These are phyloP conservation scores for Urocyon cinereoargenteus DNA, from an alignment of 2,797 vertebrate genomes.

Conservation along the genomic window DNA sequence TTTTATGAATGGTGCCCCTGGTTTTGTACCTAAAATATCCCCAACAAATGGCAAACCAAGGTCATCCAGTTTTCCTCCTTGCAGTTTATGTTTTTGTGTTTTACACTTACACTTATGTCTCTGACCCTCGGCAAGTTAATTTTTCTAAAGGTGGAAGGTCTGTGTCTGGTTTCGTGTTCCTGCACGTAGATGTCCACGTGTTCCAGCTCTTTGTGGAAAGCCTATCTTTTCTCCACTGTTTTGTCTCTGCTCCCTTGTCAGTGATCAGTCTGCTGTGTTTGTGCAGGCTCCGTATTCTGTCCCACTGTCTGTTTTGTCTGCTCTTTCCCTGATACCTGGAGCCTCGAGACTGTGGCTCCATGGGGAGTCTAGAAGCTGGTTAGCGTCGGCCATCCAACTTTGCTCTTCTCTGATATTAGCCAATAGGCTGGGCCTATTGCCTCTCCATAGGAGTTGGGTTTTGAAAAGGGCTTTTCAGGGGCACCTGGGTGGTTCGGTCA, in stretches of 20 bases:
- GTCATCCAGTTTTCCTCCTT: neutral
- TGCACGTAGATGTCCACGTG: too few species aligned
- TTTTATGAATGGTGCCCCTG: neutral
- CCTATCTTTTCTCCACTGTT: neutral
- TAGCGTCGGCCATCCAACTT: neutral
- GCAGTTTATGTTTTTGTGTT: neutral
- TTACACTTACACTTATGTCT: neutral
- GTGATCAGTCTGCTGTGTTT: neutral
- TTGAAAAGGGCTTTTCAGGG: neutral
- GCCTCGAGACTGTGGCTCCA: neutral
- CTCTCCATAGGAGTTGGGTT: neutral
- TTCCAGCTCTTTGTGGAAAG: neutral
- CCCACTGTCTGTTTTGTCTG: neutral
- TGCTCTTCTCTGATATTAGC: neutral
- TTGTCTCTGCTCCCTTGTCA: neutral
- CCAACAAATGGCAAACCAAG: accelerated
- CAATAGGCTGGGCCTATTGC: neutral
- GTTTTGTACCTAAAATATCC: neutral
- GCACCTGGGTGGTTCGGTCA: too few species aligned
- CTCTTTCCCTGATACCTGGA: neutral
- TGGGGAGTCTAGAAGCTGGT: neutral
- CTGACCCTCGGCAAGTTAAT: neutral
- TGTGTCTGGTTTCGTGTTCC: neutral
- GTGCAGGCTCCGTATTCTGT: neutral
- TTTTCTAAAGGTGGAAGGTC: neutral